phyloP scores from a whole-genome alignment of 2,888 invertebrate species.

The Ethmia dodecea region DNA sequence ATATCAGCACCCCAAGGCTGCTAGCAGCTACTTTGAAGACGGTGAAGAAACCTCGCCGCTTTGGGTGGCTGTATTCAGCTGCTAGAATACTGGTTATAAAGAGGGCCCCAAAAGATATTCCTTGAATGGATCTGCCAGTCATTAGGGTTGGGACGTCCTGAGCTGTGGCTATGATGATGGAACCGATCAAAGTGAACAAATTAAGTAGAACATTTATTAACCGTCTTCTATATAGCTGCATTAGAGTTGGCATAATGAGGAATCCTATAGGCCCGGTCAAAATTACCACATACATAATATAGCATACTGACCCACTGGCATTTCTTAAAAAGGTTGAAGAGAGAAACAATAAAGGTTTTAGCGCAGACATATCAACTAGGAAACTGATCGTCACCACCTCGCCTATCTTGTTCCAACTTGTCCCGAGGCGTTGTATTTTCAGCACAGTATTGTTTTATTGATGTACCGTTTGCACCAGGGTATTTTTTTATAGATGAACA shows the following conservation, averaged over 20 bases:
- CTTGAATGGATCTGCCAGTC: conserved; percentile 19
- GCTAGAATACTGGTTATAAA: conserved; percentile 17
- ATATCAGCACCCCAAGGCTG: conserved; percentile 6
- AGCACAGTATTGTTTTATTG: too few species aligned
- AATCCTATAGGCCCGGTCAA: conserved; percentile 17
- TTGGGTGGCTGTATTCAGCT: conserved; percentile 22
- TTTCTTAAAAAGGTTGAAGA: too few species aligned
- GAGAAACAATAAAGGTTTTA: too few species aligned
- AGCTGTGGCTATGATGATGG: conserved; percentile 18
- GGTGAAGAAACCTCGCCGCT: conserved; percentile 20
- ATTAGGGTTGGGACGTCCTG: conserved; percentile 17
- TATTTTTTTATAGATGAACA: too few species aligned
- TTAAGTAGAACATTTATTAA: conserved; percentile 18
- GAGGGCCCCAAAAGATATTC: conserved; percentile 18
- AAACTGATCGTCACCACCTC: too few species aligned
- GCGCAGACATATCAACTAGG: too few species aligned
- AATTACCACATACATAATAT: too few species aligned
- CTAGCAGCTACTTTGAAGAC: background rate
- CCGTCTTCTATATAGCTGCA: conserved; percentile 21
- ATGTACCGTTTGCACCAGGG: too few species aligned
- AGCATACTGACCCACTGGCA: conserved; percentile 9
- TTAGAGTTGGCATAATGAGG: conserved; percentile 17
- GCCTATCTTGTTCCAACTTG: too few species aligned
- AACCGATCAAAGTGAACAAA: conserved; percentile 14
- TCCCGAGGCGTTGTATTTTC: too few species aligned